These are phyloP conservation scores for Malthinus flaveolus DNA, from an alignment of 2,888 invertebrate genomes.

Conservation along the genomic window DNA sequence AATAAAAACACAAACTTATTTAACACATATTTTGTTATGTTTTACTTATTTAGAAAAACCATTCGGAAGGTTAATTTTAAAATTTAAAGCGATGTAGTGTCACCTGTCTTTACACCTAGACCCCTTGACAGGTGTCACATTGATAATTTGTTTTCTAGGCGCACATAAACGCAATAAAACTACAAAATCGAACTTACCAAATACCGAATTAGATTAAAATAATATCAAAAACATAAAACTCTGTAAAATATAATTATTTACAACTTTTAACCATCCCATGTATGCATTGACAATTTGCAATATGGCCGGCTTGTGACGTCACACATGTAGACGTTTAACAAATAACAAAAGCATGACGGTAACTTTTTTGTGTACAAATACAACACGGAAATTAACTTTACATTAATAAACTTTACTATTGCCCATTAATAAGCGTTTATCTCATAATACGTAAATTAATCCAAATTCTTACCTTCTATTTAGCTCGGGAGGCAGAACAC, in stretches of 20 bases:
- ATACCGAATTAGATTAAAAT: slow-evolving; percentile 25
- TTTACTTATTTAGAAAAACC: too few species aligned
- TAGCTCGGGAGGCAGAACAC: slow-evolving; percentile 81
- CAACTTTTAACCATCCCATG: slow-evolving; percentile 44
- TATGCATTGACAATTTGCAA: slow-evolving; percentile 43
- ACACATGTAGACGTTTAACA: slow-evolving; percentile 25
- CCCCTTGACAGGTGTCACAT: slow-evolving; percentile 43
- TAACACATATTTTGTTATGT: too few species aligned
- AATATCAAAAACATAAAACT: slow-evolving; percentile 37
- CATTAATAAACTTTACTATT: too few species aligned
- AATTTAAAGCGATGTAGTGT: slow-evolving; percentile 26
- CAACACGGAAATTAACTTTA: neutral
- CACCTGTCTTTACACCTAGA: slow-evolving; percentile 43
- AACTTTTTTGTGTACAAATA: neutral
- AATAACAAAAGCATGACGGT: slow-evolving; percentile 1
- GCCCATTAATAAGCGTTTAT: too few species aligned
- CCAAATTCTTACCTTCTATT: slow-evolving; percentile 71
- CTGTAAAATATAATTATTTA: slow-evolving; percentile 35
- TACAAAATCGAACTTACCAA: slow-evolving; percentile 23
- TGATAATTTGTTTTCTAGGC: slow-evolving; percentile 6
- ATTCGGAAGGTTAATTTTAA: neutral
- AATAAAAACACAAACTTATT: slow-evolving; percentile 29
- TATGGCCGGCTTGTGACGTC: slow-evolving; percentile 46
- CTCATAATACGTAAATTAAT: neutral
- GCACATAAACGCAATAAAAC: slow-evolving; percentile 2